Base-by-base conservation (phyloP, 1,140 invertebrate genomes). In the Drosophila yakuba region DNA sequence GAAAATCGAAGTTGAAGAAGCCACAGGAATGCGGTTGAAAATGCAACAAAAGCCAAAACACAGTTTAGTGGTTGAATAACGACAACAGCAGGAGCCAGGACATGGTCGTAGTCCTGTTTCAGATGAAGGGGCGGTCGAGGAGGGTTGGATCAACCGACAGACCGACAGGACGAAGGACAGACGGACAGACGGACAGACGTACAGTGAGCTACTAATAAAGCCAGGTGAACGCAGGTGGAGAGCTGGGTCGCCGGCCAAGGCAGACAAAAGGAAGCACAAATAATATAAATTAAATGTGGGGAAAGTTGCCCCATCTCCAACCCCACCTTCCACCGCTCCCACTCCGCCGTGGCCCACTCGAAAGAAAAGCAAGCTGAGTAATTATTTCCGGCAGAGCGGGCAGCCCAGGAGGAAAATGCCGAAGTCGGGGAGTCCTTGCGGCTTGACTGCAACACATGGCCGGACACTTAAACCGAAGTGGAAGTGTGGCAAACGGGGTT, bases 201-300 rank as follows among this genome's bases (percentile, higher is more conserved):
- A 84, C 72, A 80, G 64, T 51, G 38, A 39, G 72, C 66, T 83
- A 82, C 82, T 86, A 88, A 83, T 83, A 86, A 88, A 88, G 83
- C 66, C 63, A 86, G 82, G 82, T 86, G 78, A 84, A 79, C 80
- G 78, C 78, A 86, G 81, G 73, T 68, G 69, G 58, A 23, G 57
- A 55, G 38, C 56, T 11, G 47, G 45, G 61, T 14, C 28, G 23
- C 17, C 43, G 43, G 28, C 44, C 38, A 23, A 14, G 36, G 47
- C 78, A 72, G 79, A 82, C 75, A 88, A 82, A 88, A 77, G 83
- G 79, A 79, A 89, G 84, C 79, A 73, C 84, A 83, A 83, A 89
- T 89, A 89, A 88, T 89, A 88, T 88, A 88, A 88, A 88, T 88
- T 88, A 89, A 89, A 88, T 88, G 73, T 77, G 73, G 63, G 66